A percentile compares a stretch with the other conserved stretches of the same genome.
Evolutionary conservation across 2,797 vertebrate species (phyloP).

Genomic region (Crenichthys baileyi): DNA sequence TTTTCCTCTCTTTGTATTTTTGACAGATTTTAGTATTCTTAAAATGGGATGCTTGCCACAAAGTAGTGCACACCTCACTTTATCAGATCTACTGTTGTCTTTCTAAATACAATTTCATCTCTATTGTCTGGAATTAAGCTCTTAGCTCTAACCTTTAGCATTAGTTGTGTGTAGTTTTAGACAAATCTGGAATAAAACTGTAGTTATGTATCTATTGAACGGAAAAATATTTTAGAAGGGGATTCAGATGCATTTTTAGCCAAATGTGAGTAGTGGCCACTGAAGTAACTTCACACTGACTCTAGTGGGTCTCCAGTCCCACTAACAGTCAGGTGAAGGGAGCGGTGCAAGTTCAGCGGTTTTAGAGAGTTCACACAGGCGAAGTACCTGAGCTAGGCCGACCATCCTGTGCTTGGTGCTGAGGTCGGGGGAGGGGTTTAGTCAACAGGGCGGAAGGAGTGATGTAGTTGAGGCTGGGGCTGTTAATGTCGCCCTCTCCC

Average conservation of each 20-base stretch:
- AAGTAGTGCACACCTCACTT: slow-evolving; percentile 16
- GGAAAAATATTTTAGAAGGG: slow-evolving; percentile 30
- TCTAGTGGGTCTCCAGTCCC: slow-evolving; percentile 26
- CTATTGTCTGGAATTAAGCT: slow-evolving; percentile 6
- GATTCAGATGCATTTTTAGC: slow-evolving; percentile 69
- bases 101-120: slow-evolving; percentile 11
- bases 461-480: slow-evolving; percentile 90
- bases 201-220: slow-evolving; percentile 6
- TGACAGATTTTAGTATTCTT: slow-evolving; percentile 5
- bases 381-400: slow-evolving; percentile 93
- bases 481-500: slow-evolving; percentile 92
- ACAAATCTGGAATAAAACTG: not conserved
- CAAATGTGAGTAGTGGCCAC: slow-evolving; percentile 24
- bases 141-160: slow-evolving; percentile 10
- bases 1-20: slow-evolving; percentile 37
- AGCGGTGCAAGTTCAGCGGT: slow-evolving; percentile 38
- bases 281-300: slow-evolving; percentile 38
- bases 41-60: slow-evolving; percentile 13
- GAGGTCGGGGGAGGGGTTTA: slow-evolving; percentile 59
- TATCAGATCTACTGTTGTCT: slow-evolving; percentile 5
- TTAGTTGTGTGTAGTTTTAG: slow-evolving; percentile 25
- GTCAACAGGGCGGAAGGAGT: slow-evolving; percentile 77
- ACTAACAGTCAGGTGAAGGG: slow-evolving; percentile 41
- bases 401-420: slow-evolving; percentile 68
- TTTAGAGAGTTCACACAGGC: slow-evolving; percentile 81